A percentile compares a stretch with the other conserved stretches of the same genome.
Conservation (phyloP, 2,797 vertebrate species). For the Sebastes wilsoni region DNA sequence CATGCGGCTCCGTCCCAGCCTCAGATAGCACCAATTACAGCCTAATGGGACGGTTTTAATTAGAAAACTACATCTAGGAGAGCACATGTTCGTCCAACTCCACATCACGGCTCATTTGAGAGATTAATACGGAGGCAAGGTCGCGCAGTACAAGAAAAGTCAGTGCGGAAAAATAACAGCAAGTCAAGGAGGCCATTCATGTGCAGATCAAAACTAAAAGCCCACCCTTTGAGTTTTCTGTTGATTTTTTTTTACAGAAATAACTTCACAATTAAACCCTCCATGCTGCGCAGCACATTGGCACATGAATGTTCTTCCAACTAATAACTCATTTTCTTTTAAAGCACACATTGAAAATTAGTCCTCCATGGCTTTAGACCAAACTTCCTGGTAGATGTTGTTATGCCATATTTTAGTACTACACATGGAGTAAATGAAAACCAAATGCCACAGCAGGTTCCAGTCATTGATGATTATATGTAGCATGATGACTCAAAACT, state of each 20-base stretch:
- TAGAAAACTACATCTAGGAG: constrained; percentile 76
- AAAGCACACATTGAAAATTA: constrained; percentile 49
- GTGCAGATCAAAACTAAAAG: constrained; percentile 63
- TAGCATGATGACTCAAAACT: constrained; percentile 54
- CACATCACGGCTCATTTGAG: constrained; percentile 76
- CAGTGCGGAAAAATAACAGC: constrained; percentile 52
- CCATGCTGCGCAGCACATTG: constrained; percentile 33
- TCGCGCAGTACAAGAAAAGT: constrained; percentile 49
- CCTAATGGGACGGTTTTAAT: constrained; percentile 80
- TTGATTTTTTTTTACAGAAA: constrained; percentile 42
- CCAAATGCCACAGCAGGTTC: constrained; percentile 71
- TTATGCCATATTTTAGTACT: constrained; percentile 52
- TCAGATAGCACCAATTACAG: constrained; percentile 79
- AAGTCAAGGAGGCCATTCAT: constrained; percentile 69
- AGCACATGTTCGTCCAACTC: constrained; percentile 70
- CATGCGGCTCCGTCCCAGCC: constrained; percentile 54
- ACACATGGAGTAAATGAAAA: constrained; percentile 66
- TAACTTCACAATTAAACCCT: constrained; percentile 47
- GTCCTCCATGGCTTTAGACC: constrained; percentile 38
- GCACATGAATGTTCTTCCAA: constrained; percentile 35
- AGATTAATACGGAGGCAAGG: constrained; percentile 74
- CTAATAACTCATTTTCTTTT: constrained; percentile 50
- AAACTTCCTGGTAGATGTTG: constrained; percentile 55
- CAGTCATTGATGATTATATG: constrained; percentile 53
- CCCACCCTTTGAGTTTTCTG: constrained; percentile 45